A percentile compares a stretch with the other conserved stretches of the same genome.
Evolutionary conservation across 2,888 invertebrate genomes (phyloP).

Genomic region (Diaprepes abbreviatus): DNA sequence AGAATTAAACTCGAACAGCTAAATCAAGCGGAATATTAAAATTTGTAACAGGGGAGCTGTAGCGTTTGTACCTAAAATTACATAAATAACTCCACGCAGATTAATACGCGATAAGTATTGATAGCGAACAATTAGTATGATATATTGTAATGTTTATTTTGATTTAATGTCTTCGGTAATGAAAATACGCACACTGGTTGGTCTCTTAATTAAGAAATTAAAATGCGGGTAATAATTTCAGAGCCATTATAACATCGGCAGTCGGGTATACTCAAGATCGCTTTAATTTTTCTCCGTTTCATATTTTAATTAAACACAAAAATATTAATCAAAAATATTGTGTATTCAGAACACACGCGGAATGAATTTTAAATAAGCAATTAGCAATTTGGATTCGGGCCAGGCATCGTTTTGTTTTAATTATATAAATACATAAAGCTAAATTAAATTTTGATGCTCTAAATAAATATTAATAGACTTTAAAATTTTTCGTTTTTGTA

Average conservation of each 20-base stretch:
- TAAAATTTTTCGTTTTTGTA: background rate
- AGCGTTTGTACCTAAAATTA: no score
- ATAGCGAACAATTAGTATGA: no score
- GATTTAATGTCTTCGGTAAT: no score
- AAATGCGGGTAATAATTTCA: conserved; percentile 27
- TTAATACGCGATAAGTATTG: no score
- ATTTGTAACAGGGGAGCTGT: no score
- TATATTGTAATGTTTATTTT: no score
- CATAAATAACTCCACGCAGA: no score
- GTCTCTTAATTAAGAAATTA: conserved; percentile 28
- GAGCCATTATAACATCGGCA: conserved; percentile 27
- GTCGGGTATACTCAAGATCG: conserved; percentile 20
- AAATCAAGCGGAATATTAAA: no score
- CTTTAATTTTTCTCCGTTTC: conserved; percentile 21
- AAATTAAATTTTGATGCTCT: conserved; percentile 23
- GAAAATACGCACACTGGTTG: background rate
- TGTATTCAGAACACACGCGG: conserved; percentile 31
- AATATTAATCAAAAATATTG: conserved; percentile 30
- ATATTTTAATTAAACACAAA: conserved; percentile 23
- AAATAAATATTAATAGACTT: conserved; percentile 21
- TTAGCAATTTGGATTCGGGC: conserved; percentile 25
- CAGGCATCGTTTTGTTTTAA: conserved; percentile 27
- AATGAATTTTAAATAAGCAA: conserved; percentile 33
- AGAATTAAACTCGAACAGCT: no score
- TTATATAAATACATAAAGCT: conserved; percentile 29